Percentiles rank a stretch among this genome's conserved stretches.
These are phyloP conservation scores for Mythimna ferrago DNA, from an alignment of 2,888 invertebrate genomes.

Conservation along the genomic window DNA sequence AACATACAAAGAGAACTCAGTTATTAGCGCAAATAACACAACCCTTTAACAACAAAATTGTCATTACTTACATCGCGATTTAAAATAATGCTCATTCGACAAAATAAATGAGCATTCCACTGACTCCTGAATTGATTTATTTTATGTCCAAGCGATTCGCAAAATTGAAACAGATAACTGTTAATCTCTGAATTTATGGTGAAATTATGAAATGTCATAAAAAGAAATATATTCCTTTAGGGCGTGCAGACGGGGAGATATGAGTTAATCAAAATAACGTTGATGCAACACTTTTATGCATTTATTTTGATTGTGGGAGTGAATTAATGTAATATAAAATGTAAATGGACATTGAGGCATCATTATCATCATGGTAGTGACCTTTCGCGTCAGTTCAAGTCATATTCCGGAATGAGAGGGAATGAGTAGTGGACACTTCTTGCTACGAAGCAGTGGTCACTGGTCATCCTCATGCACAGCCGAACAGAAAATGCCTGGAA, in stretches of 20 bases:
- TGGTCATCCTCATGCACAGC: too few species aligned
- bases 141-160: constrained; percentile 30
- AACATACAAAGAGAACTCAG: background rate
- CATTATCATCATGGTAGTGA: background rate
- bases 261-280: constrained; percentile 3
- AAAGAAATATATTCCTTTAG: constrained; percentile 11
- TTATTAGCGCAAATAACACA: background rate
- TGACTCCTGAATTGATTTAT: constrained; percentile 39
- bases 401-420: background rate
- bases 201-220: constrained; percentile 29
- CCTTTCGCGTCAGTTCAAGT: background rate
- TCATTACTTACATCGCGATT: constrained; percentile 12
- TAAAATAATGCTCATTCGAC: constrained; percentile 38
- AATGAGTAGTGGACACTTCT: too few species aligned
- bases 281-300: background rate
- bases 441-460: too few species aligned
- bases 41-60: background rate
- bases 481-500: too few species aligned
- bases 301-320: background rate
- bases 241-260: constrained; percentile 8
- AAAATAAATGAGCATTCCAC: constrained; percentile 31
- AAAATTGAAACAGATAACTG: constrained; percentile 45
- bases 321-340: background rate
- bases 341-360: background rate
- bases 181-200: constrained; percentile 39